Evolutionary conservation across 2,888 invertebrate genomes (phyloP), one percentile per base, ranked within the genome.

Genomic region (Choristoneura rosaceana): DNA sequence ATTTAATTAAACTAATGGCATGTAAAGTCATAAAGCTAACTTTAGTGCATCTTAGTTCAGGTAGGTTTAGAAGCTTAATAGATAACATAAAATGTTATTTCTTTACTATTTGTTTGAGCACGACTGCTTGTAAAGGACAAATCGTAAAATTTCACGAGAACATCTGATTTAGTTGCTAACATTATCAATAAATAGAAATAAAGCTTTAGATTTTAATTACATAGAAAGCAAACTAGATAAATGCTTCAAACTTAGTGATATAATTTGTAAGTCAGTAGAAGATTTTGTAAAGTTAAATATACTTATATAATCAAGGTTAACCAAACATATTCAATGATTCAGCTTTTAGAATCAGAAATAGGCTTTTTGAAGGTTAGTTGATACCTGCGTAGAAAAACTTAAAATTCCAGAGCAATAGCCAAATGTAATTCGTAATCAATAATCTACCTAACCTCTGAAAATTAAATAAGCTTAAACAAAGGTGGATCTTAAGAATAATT

Each of bases 31-130:
- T 85, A 76, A 75, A 81, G 85, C 86, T 87, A 81, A 82, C 25
- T 12, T 25, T 81, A 73, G 76, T 82, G 90, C 87, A 87, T 87
- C 81, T 82, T 89, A 89, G 88, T 82, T 80, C 87, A 85, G 85
- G 81, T 87, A 86, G 80, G 80, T 79, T 79, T 89, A 88, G 88
- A 83, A 79, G 82, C 87, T 90, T 91, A 87, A 82, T 91, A 90
- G 87, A n/a, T 14, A 17, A 55, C 25, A 64, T 50, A 52, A n/a
- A 15, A 41, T 15, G 4, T 10, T 59, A 59, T 59, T 58, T 38
- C 58, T 64, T 59, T 33, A 41, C 47, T 15, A 47, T 71, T 76
- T 65, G 74, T 76, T 77, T 81, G 78, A 77, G 88, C 88, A 90
- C 89, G 87, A 80, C 67, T 74, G 69, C 71, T 74, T 66, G 47